Evolutionary conservation across 2,888 invertebrate species (phyloP).

Genomic region (Thalpophila matura): DNA sequence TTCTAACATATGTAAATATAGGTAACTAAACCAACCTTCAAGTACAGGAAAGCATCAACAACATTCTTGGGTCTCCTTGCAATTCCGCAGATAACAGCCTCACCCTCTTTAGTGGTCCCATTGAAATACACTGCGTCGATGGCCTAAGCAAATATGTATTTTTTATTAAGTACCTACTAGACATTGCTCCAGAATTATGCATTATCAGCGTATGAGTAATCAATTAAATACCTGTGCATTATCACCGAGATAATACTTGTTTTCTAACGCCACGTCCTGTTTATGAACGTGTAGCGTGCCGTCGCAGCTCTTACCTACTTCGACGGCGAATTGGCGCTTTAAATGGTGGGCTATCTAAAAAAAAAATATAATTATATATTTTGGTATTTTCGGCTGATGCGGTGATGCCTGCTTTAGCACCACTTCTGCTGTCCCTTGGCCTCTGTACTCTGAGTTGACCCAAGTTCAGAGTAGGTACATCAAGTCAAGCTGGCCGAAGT

Average conservation of each 20-base stretch:
- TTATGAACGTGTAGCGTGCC: slow-evolving; percentile 78
- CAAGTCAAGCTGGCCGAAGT: too few relatives aligned
- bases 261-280: slow-evolving; percentile 87
- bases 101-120: slow-evolving; percentile 91
- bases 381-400: too few relatives aligned
- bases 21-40: slow-evolving; percentile 80
- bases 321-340: slow-evolving; percentile 72
- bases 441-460: too few relatives aligned
- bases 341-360: slow-evolving; percentile 74
- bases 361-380: slow-evolving; percentile 4
- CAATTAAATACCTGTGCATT: slow-evolving; percentile 82
- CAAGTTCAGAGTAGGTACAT: too few relatives aligned
- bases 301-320: slow-evolving; percentile 76
- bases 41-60: slow-evolving; percentile 92
- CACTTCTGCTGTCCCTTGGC: too few relatives aligned
- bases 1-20: neutral
- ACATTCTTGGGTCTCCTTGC: slow-evolving; percentile 90
- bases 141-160: slow-evolving; percentile 87
- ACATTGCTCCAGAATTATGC: neutral
- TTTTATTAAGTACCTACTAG: neutral
- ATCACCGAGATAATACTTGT: slow-evolving; percentile 88
- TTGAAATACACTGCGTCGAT: slow-evolving; percentile 93
- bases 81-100: slow-evolving; percentile 91
- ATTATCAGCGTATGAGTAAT: neutral
- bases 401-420: too few relatives aligned